Evolutionary conservation across 2,888 invertebrate species (phyloP).

Genomic region (Macrostomum cliftonense): DNA sequence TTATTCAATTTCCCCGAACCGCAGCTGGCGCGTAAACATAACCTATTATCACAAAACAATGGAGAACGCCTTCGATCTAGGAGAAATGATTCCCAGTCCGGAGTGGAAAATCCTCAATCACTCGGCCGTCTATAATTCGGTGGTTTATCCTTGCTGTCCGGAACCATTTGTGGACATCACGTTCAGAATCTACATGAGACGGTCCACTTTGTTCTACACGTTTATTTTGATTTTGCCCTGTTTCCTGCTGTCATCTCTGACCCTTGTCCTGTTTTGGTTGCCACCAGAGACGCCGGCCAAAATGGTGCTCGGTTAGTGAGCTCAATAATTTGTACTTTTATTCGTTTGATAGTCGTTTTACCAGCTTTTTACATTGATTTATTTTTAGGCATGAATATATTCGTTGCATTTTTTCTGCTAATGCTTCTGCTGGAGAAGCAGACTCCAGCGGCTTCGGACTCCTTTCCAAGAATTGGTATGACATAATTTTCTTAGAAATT

Average conservation of each 20-base stretch:
- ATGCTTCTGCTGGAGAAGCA: too few relatives aligned
- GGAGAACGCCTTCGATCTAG: conserved; percentile 5
- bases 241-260: conserved; percentile 34
- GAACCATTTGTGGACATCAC: conserved; percentile 7
- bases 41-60: conserved; percentile 8
- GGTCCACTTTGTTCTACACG: conserved; percentile 24
- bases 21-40: conserved; percentile 8
- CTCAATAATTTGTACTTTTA: too few relatives aligned
- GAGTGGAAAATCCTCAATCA: conserved; percentile 29
- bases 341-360: too few relatives aligned
- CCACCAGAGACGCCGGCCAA: conserved; percentile 38
- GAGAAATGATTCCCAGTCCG: conserved; percentile 33
- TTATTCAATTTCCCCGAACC: too few relatives aligned
- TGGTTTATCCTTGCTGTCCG: conserved; percentile 8
- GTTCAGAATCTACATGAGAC: conserved; percentile 6
- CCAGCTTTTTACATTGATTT: too few relatives aligned
- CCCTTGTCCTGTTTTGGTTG: conserved; percentile 37
- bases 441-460: too few relatives aligned
- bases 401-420: too few relatives aligned
- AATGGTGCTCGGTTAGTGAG: conserved; percentile 24
- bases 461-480: not conserved
- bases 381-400: too few relatives aligned
- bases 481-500: not conserved
- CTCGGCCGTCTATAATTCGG: conserved; percentile 16
- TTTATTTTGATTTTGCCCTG: conserved; percentile 38